Percentiles rank a stretch among this genome's conserved stretches.
These are phyloP conservation scores for Anhinga anhinga DNA, from an alignment of 2,113 vertebrate species.

Conservation along the genomic window DNA sequence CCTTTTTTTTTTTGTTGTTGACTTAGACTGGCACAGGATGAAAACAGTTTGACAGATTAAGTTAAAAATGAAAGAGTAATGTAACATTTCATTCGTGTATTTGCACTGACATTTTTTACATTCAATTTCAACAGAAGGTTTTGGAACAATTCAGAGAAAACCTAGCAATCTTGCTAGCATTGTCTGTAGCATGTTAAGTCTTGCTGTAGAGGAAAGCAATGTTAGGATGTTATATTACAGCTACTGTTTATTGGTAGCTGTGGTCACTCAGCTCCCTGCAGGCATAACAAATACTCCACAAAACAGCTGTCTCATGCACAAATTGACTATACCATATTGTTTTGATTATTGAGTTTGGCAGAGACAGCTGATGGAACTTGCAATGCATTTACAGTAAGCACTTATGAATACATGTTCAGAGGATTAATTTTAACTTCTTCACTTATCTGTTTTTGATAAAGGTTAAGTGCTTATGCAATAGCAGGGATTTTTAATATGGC, in stretches of 20 bases:
- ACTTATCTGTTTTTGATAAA: neutral
- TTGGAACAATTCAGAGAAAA: neutral
- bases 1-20: neutral
- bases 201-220: neutral
- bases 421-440: neutral
- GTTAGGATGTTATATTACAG: neutral
- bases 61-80: neutral
- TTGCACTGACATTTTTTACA: neutral
- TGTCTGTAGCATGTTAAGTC: neutral
- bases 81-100: neutral
- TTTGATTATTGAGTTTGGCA: slow-evolving; percentile 25
- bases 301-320: neutral
- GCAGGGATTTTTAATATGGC: neutral
- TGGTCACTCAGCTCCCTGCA: slow-evolving; percentile 29
- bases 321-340: slow-evolving; percentile 2
- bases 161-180: neutral
- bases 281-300: neutral
- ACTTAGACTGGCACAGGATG: neutral
- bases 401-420: neutral
- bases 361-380: neutral
- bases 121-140: neutral
- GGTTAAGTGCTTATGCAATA: neutral
- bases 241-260: neutral
- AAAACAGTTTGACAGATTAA: neutral
- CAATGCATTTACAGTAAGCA: neutral